Percentiles rank a stretch among this genome's conserved stretches.
phyloP scores from a whole-genome alignment of 1,140 invertebrate genomes.

The Drosophila sechellia region DNA sequence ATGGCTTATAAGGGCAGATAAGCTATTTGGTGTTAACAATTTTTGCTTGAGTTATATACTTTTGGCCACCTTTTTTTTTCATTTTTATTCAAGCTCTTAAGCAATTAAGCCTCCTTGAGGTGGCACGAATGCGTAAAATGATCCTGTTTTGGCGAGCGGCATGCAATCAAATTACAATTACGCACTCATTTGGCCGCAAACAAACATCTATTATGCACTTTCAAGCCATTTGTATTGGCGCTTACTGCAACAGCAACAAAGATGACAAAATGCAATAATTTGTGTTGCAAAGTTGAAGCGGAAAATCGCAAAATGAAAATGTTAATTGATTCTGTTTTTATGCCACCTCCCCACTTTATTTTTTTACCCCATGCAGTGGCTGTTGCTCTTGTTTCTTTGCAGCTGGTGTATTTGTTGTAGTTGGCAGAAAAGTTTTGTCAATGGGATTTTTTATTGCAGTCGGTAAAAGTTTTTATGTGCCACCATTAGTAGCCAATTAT shows the following conservation, averaged over 20 bases:
- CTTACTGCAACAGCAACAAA: slow-evolving; percentile 22
- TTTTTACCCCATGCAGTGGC: slow-evolving; percentile 17
- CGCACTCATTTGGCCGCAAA: slow-evolving; percentile 19
- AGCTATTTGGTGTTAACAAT: background rate
- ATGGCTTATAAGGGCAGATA: background rate
- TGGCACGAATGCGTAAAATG: slow-evolving; percentile 1
- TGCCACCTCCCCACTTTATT: slow-evolving; percentile 14
- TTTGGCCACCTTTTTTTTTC: too few species aligned
- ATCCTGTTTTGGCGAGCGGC: slow-evolving; percentile 5
- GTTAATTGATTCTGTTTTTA: slow-evolving; percentile 72
- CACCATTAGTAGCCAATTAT: slow-evolving; percentile 81
- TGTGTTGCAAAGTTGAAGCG: slow-evolving; percentile 66
- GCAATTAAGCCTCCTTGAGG: slow-evolving; percentile 11
- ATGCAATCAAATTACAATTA: slow-evolving; percentile 21
- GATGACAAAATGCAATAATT: slow-evolving; percentile 71
- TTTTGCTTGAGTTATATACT: background rate
- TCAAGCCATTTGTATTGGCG: slow-evolving; percentile 17
- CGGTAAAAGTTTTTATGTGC: slow-evolving; percentile 74
- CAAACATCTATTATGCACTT: slow-evolving; percentile 42
- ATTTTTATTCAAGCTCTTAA: background rate
- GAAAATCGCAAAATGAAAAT: slow-evolving; percentile 79
- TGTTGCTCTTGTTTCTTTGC: slow-evolving; percentile 33
- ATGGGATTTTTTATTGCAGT: slow-evolving; percentile 74
- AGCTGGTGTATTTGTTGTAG: slow-evolving; percentile 49
- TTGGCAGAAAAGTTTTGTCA: slow-evolving; percentile 59